phyloP scores from a whole-genome alignment of 2,113 vertebrate genomes.

The Callochromis pleurospilus region DNA sequence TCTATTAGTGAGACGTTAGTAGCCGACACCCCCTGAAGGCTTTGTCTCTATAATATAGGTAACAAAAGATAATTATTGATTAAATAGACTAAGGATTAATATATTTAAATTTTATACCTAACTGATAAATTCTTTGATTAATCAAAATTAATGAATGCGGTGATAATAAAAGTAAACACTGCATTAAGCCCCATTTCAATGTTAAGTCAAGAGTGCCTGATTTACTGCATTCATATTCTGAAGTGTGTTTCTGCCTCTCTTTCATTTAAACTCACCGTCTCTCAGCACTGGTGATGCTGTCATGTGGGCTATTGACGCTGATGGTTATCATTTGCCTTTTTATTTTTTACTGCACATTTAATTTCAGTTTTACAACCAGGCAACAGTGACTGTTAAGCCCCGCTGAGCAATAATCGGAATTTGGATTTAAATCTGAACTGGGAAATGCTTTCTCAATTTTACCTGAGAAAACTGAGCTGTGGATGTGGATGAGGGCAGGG shows the following conservation, averaged over 20 bases:
- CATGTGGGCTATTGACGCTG: neutral
- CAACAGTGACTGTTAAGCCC: neutral
- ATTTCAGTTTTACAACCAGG: neutral
- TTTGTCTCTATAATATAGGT: neutral
- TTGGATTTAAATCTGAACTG: neutral
- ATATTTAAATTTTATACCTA: neutral
- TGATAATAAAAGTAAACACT: neutral
- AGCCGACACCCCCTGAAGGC: neutral
- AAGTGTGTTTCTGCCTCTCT: neutral
- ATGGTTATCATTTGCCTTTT: neutral
- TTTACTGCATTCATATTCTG: neutral
- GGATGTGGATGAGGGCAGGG: conserved; percentile 80
- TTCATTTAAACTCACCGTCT: neutral
- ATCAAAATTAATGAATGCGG: neutral
- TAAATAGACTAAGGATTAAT: neutral
- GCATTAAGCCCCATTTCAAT: neutral
- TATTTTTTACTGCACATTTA: neutral
- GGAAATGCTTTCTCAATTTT: neutral
- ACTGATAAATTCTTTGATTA: neutral
- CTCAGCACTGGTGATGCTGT: neutral
- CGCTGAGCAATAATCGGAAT: neutral
- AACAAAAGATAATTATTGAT: neutral
- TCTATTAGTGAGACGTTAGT: neutral
- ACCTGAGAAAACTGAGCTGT: conserved; percentile 68
- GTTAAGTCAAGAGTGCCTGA: neutral